Conservation (phyloP, 2,888 invertebrate genomes). For the Ethmia dodecea region DNA sequence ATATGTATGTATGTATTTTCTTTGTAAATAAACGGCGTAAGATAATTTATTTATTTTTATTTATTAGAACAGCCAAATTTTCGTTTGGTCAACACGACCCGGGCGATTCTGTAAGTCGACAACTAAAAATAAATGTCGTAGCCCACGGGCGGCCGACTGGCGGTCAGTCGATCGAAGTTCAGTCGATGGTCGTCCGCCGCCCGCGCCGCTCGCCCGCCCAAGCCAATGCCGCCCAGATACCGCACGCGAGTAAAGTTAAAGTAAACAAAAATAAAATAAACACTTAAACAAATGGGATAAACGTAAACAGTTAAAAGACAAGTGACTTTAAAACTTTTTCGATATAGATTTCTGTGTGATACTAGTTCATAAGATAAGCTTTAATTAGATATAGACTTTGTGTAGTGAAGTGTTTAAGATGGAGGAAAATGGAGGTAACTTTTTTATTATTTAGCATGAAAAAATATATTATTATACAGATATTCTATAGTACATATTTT, state of each 20-base stretch:
- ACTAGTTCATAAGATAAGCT: slow-evolving; percentile 53
- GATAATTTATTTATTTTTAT: too few species aligned
- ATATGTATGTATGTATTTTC: too few species aligned
- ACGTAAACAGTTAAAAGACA: neutral
- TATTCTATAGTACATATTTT: neutral
- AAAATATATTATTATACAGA: neutral
- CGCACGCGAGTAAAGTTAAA: slow-evolving; percentile 64
- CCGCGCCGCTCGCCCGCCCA: slow-evolving; percentile 17
- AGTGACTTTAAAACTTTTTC: neutral
- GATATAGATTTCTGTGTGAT: slow-evolving; percentile 46
- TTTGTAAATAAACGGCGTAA: too few species aligned
- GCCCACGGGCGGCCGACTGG: too few species aligned
- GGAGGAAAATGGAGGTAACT: slow-evolving; percentile 64
- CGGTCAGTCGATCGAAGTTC: too few species aligned
- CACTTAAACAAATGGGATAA: slow-evolving; percentile 1
- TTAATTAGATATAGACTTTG: slow-evolving; percentile 31
- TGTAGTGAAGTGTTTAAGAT: slow-evolving; percentile 32
- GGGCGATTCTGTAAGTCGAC: too few species aligned
- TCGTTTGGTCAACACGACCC: too few species aligned
- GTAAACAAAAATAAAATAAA: slow-evolving; percentile 14
- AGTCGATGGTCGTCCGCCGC: neutral
- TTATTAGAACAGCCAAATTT: too few species aligned
- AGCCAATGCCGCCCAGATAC: slow-evolving; percentile 52
- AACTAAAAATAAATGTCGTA: too few species aligned
- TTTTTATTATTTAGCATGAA: neutral